phyloP scores from a whole-genome alignment of 2,888 invertebrate genomes.

The Ormyrus thymus region DNA sequence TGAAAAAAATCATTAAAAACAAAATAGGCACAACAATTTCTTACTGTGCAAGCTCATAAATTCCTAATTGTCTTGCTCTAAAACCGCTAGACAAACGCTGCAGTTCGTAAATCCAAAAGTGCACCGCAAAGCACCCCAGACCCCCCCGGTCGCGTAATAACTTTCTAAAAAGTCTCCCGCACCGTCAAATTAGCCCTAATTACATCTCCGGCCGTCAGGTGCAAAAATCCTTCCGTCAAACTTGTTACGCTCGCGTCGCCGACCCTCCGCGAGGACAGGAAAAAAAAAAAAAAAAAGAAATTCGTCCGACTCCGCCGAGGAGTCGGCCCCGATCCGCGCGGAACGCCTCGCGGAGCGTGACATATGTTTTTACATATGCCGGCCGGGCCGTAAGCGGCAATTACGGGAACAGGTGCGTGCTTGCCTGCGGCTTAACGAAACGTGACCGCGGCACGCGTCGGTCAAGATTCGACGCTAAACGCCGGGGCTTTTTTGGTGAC shows the following conservation, averaged over 20 bases:
- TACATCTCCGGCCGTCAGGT: not conserved
- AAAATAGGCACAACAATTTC: too few relatives aligned
- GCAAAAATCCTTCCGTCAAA: not conserved
- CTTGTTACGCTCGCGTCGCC: not conserved
- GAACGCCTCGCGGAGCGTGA: conserved; percentile 23
- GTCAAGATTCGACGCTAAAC: not conserved
- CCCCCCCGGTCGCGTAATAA: too few relatives aligned
- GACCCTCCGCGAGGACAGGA: not conserved
- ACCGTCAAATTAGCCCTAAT: conserved; percentile 2
- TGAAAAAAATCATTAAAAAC: too few relatives aligned
- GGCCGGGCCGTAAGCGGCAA: conserved; percentile 28
- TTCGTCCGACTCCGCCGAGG: not conserved
- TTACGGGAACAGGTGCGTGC: conserved; percentile 18
- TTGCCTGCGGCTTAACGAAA: not conserved
- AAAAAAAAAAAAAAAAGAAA: not conserved
- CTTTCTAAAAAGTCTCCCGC: too few relatives aligned
- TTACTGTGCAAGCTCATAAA: too few relatives aligned
- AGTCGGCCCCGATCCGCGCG: not conserved
- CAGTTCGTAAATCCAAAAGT: too few relatives aligned
- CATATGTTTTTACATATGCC: conserved; percentile 53
- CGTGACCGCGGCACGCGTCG: conserved; percentile 12
- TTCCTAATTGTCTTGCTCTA: too few relatives aligned
- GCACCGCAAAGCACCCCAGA: too few relatives aligned
- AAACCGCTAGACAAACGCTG: too few relatives aligned
- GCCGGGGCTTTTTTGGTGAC: too few relatives aligned